phyloP scores from a whole-genome alignment of 2,113 vertebrate species.

The Pelodiscus sinensis region DNA sequence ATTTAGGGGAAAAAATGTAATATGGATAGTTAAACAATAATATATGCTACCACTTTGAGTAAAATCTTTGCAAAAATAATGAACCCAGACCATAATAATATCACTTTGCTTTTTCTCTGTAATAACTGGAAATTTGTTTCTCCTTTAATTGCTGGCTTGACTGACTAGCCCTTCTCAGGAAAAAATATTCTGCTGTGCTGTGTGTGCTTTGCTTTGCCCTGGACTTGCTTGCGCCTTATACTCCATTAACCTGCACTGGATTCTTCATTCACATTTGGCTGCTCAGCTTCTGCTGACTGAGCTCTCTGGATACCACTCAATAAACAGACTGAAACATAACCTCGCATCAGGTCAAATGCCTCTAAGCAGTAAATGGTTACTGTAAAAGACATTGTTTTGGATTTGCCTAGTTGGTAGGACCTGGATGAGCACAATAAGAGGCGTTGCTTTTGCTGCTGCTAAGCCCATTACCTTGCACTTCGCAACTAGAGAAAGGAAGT shows the following conservation, averaged over 20 bases:
- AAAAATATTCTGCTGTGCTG: constrained; percentile 55
- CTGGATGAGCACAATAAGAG: constrained; percentile 25
- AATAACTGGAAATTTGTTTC: not conserved
- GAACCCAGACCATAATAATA: not conserved
- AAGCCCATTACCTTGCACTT: not conserved
- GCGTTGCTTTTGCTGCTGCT: not conserved
- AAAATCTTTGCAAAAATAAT: no score
- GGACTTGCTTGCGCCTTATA: not conserved
- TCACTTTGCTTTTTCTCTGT: constrained; percentile 5
- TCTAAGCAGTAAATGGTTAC: constrained; percentile 59
- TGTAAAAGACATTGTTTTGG: constrained; percentile 54
- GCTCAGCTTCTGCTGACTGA: constrained; percentile 33
- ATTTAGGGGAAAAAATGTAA: no score
- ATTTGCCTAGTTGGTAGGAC: constrained; percentile 21
- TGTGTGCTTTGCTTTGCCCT: constrained; percentile 35
- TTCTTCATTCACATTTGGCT: constrained; percentile 44
- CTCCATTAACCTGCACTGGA: constrained; percentile 18
- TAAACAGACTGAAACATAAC: constrained; percentile 48
- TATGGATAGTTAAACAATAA: no score
- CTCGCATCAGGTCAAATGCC: constrained; percentile 57
- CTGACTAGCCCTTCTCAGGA: constrained; percentile 49
- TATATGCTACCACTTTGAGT: no score
- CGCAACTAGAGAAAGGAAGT: not conserved
- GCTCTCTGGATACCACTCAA: constrained; percentile 50
- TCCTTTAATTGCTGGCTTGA: constrained; percentile 59